Evolutionary conservation across 2,888 invertebrate genomes (phyloP).

Genomic region (Tachina lurida): DNA sequence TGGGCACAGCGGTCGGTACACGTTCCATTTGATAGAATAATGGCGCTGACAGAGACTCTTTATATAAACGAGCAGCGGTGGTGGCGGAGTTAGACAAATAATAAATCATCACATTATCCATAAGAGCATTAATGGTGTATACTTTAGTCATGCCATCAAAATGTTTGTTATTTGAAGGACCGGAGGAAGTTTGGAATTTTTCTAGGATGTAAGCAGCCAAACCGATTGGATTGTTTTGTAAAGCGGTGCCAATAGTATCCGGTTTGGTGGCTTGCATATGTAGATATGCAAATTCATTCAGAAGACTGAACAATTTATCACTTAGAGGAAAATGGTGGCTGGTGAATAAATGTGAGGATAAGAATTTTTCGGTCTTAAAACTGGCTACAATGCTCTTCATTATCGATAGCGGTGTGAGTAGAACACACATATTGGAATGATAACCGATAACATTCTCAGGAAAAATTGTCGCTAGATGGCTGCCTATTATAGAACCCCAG

Average conservation of each 20-base stretch:
- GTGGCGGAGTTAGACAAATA: conserved; percentile 89
- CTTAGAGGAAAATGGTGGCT: conserved; percentile 84
- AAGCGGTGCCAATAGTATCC: conserved; percentile 88
- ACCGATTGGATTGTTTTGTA: conserved; percentile 87
- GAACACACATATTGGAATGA: conserved; percentile 86
- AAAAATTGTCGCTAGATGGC: conserved; percentile 86
- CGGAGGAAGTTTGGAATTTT: conserved; percentile 90
- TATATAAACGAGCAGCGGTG: conserved; percentile 88
- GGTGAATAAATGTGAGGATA: conserved; percentile 84
- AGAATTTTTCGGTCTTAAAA: conserved; percentile 82
- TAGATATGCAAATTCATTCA: conserved; percentile 85
- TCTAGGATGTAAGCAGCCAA: conserved; percentile 95
- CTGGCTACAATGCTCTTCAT: conserved; percentile 83
- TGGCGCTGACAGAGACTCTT: conserved; percentile 84
- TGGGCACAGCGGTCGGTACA: conserved; percentile 87
- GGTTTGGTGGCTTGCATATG: conserved; percentile 95
- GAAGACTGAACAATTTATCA: conserved; percentile 73
- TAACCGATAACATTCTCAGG: conserved; percentile 85
- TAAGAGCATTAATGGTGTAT: conserved; percentile 84
- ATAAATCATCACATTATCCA: conserved; percentile 92
- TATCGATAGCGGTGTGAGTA: conserved; percentile 76
- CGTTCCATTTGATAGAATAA: conserved; percentile 80
- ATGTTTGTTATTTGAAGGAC: conserved; percentile 85
- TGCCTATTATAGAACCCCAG: conserved; percentile 89
- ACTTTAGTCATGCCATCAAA: conserved; percentile 80